Percentiles rank a stretch among this genome's conserved stretches.
Conservation (phyloP, 2,888 invertebrate genomes). For the Carpatolechia fugitivella region DNA sequence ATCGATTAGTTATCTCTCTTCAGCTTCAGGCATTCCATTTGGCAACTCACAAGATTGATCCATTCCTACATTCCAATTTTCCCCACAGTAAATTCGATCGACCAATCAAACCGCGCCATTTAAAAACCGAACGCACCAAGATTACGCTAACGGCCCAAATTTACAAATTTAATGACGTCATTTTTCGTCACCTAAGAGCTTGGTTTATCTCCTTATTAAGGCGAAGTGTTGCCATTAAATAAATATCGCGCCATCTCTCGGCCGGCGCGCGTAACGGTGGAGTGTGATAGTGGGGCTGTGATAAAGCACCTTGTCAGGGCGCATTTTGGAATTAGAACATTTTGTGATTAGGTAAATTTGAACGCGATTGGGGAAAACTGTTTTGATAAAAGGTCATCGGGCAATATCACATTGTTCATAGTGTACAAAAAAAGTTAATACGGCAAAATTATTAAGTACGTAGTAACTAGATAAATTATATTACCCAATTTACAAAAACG, state of each 20-base stretch:
- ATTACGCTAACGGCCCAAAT: conserved; percentile 44
- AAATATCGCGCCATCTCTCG: conserved; percentile 38
- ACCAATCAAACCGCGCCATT: conserved; percentile 24
- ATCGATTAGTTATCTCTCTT: no score
- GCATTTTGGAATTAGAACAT: no score
- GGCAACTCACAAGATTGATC: no score
- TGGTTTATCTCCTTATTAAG: conserved; percentile 63
- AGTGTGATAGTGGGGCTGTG: conserved; percentile 13
- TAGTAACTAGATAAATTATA: no score
- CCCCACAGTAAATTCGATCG: conserved; percentile 8
- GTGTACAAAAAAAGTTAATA: no score
- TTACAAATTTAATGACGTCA: conserved; percentile 57
- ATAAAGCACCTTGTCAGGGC: not conserved
- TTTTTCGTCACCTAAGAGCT: conserved; percentile 52
- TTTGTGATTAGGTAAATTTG: no score
- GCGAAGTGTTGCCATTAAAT: conserved; percentile 48
- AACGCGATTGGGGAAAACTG: no score
- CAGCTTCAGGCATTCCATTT: no score
- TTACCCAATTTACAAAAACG: no score
- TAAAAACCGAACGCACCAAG: conserved; percentile 31
- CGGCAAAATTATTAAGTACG: no score
- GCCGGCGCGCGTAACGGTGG: not conserved
- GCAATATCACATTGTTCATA: no score
- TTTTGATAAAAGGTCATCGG: no score
- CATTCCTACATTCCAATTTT: not conserved